Evolutionary conservation across 2,888 invertebrate genomes (phyloP), one percentile per base, ranked within the genome.

Genomic region (Drosophila macrospina): DNA sequence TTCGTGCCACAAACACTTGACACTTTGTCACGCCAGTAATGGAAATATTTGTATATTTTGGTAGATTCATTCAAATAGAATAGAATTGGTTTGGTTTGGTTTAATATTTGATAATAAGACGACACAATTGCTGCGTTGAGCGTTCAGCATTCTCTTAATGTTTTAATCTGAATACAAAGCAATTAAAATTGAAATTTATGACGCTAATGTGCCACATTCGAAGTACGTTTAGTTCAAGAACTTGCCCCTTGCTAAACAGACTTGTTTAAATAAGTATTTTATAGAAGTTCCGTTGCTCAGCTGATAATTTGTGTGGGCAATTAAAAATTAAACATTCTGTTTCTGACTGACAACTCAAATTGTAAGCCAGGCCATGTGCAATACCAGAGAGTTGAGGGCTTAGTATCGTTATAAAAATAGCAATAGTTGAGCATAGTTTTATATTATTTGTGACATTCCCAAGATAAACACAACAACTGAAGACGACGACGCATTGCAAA

Each of bases 111-210:
- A 42, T 67, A 67, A 60, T 32, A 48, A 67, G 66, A 56, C 71
- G 44, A 71, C 66, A 71, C 65, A 70, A 71, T 70, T 70, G 70
- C 30, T 51, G 54, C 34, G 34, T n/a, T 30, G 45, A 63, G n/a
- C n/a, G n/a, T 55, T 55, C 20, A 48, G 55, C 16, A 41, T 1
- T 20, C 20, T 54, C n/a, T n/a, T n/a, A n/a, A n/a, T 11, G 37
- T 72, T 74, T 67, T 85, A 85, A 87, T 87, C 87, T 87, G 48
- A 78, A 74, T 74, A 67, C 59, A 70, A 55, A 62, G 79, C 71
- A 83, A 85, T 85, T 83, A 87, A 85, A 87, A 77, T 56, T 66
- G 41, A 74, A 74, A 85, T 85, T 85, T 85, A 85, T 85, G 73
- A 68, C 69, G 44, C 48, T 61, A 69, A 82, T 86, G 84, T 77